phyloP scores from a whole-genome alignment of 1,140 invertebrate genomes.

The Physella acuta region DNA sequence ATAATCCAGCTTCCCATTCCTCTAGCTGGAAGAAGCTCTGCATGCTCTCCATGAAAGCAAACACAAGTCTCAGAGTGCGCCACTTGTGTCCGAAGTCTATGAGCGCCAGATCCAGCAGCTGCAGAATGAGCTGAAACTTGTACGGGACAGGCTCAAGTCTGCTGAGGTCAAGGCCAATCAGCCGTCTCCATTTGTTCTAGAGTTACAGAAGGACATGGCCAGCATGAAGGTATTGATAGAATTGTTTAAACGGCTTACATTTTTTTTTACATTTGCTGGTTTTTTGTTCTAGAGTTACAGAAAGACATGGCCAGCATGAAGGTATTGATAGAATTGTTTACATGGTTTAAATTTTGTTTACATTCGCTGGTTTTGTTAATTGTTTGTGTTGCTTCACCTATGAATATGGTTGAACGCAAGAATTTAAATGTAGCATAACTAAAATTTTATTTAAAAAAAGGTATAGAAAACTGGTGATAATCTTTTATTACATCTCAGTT shows the following conservation, averaged over 20 bases:
- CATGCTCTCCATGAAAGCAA: conserved; percentile 30
- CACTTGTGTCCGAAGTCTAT: conserved; percentile 45
- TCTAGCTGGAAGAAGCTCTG: conserved; percentile 42
- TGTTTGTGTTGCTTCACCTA: too few species aligned
- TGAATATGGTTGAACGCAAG: too few species aligned
- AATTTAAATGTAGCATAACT: too few species aligned
- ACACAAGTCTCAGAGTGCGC: conserved; percentile 27
- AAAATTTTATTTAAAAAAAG: too few species aligned
- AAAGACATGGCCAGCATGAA: conserved; percentile 73
- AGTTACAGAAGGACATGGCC: conserved; percentile 73
- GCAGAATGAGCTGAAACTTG: conserved; percentile 68
- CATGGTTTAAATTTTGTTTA: too few species aligned
- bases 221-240: conserved; percentile 69
- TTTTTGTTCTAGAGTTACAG: conserved; percentile 69
- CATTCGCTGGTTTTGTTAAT: too few species aligned
- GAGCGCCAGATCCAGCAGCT: conserved; percentile 65
- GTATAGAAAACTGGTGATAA: too few species aligned
- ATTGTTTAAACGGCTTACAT: too few species aligned
- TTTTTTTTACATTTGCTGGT: too few species aligned
- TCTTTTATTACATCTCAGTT: too few species aligned
- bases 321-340: too few species aligned
- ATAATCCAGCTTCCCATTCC: conserved; percentile 18
- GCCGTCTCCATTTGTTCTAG: conserved; percentile 67
- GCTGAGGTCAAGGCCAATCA: conserved; percentile 66
- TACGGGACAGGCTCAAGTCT: conserved; percentile 68